Conservation (phyloP, 2,888 invertebrate species). For the Eristalis arbustorum region DNA sequence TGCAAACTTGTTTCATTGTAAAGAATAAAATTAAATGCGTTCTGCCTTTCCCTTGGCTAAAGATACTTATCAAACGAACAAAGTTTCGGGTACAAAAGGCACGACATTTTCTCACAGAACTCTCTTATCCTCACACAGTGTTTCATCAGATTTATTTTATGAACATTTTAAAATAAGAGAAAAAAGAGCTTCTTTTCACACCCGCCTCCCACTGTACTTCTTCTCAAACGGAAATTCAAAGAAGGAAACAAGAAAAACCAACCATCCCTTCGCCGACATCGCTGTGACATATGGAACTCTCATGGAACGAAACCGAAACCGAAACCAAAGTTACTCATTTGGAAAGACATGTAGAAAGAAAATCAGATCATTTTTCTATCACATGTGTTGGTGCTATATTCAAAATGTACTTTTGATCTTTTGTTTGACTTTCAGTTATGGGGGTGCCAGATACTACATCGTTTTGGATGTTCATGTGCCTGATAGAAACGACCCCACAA, state of each 20-base stretch:
- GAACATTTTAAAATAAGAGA: not conserved
- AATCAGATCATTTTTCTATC: slow-evolving; percentile 65
- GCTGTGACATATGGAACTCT: slow-evolving; percentile 43
- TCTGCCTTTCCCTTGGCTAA: not conserved
- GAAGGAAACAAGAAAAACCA: not conserved
- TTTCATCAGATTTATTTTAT: not conserved
- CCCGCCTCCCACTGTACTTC: not conserved
- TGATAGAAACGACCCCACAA: not conserved
- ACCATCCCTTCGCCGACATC: not conserved
- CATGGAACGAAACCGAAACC: slow-evolving; percentile 50
- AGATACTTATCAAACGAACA: not conserved
- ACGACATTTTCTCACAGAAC: not conserved
- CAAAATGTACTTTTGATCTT: slow-evolving; percentile 31
- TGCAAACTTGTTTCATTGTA: too few species aligned
- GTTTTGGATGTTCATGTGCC: not conserved
- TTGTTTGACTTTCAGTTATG: slow-evolving; percentile 27
- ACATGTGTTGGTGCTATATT: slow-evolving; percentile 24
- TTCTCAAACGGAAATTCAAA: not conserved
- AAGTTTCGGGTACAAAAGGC: not conserved
- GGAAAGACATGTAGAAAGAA: slow-evolving; percentile 58
- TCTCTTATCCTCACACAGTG: not conserved
- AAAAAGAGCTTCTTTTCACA: not conserved
- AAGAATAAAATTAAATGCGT: not conserved
- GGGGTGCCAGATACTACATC: not conserved
- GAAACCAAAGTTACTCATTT: slow-evolving; percentile 57